Percentiles rank a stretch among this genome's conserved stretches.
Evolutionary conservation across 2,797 vertebrate species (phyloP).

Genomic region (Sebastolobus altivelis): DNA sequence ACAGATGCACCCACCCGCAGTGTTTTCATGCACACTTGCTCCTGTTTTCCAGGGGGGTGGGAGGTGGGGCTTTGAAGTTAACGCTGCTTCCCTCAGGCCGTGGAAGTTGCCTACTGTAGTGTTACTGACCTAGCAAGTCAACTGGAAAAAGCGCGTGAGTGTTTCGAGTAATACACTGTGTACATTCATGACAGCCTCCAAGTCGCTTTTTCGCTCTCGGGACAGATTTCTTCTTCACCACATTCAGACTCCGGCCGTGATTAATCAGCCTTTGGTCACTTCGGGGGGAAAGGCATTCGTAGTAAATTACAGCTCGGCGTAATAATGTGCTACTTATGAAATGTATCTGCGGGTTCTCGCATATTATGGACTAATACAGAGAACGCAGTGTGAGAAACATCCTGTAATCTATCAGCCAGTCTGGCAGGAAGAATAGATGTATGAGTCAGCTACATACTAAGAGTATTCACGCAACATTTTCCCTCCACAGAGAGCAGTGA

Average conservation of each 20-base stretch:
- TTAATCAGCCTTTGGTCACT: slow-evolving; percentile 47
- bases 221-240: slow-evolving; percentile 45
- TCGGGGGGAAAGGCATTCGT: slow-evolving; percentile 4
- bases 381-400: slow-evolving; percentile 65
- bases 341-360: slow-evolving; percentile 38
- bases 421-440: slow-evolving; percentile 62
- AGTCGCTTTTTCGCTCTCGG: slow-evolving; percentile 33
- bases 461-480: slow-evolving; percentile 54
- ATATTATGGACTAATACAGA: slow-evolving; percentile 55
- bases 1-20: slow-evolving; percentile 51
- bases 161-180: slow-evolving; percentile 54
- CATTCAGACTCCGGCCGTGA: slow-evolving; percentile 33
- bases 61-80: slow-evolving; percentile 74
- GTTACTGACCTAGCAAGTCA: slow-evolving; percentile 74
- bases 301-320: slow-evolving; percentile 50
- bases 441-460: slow-evolving; percentile 62
- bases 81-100: slow-evolving; percentile 67
- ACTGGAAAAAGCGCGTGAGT: slow-evolving; percentile 63
- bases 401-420: slow-evolving; percentile 55
- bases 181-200: slow-evolving; percentile 65
- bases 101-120: slow-evolving; percentile 80
- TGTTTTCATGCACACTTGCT: slow-evolving; percentile 62
- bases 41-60: slow-evolving; percentile 59
- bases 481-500: slow-evolving; percentile 37
- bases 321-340: slow-evolving; percentile 51